phyloP scores from a whole-genome alignment of 2,113 vertebrate species.

The Pelobates fuscus region DNA sequence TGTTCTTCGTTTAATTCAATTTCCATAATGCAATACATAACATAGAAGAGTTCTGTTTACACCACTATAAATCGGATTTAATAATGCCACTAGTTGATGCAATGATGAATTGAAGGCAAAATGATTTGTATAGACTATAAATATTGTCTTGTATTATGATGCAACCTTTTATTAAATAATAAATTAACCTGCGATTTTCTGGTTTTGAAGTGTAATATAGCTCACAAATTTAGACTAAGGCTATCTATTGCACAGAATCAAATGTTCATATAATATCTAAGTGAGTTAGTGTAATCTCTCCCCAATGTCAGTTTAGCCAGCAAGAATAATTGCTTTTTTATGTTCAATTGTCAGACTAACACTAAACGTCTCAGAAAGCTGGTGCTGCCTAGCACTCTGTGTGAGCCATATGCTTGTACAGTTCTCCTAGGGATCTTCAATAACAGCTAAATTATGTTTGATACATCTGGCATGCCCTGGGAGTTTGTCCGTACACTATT shows the following conservation, averaged over 20 bases:
- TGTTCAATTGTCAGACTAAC: slow-evolving; percentile 15
- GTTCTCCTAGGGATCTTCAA: slow-evolving; percentile 16
- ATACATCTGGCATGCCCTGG: slow-evolving; percentile 20
- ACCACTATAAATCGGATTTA: no score
- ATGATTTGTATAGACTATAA: no score
- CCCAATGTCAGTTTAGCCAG: slow-evolving; percentile 17
- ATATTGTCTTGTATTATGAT: no score
- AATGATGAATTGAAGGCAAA: no score
- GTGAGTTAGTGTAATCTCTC: slow-evolving; percentile 3
- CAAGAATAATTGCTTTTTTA: slow-evolving; percentile 37
- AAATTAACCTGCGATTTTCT: no score
- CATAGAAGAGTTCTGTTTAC: no score
- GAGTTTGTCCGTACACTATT: slow-evolving; percentile 17
- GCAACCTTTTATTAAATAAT: no score
- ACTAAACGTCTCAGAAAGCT: slow-evolving; percentile 21
- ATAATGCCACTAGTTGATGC: no score
- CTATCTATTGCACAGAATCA: background rate
- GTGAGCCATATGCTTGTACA: slow-evolving; percentile 20
- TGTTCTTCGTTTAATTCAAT: no score
- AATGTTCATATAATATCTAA: background rate
- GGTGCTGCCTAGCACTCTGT: slow-evolving; percentile 17
- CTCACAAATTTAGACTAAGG: no score
- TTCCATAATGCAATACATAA: no score
- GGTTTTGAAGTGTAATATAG: no score
- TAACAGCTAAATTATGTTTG: slow-evolving; percentile 32